Percentiles rank a stretch among this genome's conserved stretches.
These are phyloP conservation scores for Pelecanus crispus DNA, from an alignment of 2,113 vertebrate genomes.

Conservation along the genomic window DNA sequence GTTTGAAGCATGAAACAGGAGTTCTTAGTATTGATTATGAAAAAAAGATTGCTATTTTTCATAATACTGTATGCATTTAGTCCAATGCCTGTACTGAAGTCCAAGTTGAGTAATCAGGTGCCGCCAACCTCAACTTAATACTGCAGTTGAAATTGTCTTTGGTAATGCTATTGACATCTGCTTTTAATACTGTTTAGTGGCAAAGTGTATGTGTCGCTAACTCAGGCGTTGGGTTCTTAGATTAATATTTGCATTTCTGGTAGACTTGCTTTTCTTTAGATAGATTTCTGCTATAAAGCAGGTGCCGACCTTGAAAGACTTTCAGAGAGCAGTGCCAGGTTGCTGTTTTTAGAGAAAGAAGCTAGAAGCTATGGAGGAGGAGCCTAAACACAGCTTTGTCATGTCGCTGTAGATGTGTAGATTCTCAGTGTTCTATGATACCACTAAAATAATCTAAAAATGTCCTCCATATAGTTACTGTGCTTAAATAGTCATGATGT, in stretches of 20 bases:
- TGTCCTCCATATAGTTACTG: background rate
- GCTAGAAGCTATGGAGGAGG: background rate
- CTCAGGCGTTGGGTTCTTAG: background rate
- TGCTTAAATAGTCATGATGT: background rate
- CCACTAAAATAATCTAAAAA: background rate
- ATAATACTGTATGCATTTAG: background rate
- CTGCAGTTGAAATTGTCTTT: background rate
- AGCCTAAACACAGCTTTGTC: background rate
- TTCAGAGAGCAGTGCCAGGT: background rate
- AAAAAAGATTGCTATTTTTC: background rate
- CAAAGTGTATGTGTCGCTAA: background rate
- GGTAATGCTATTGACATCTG: background rate
- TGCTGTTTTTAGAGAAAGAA: background rate
- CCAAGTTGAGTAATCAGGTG: background rate
- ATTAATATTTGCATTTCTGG: slow-evolving; percentile 15
- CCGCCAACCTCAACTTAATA: background rate
- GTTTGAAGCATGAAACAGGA: background rate
- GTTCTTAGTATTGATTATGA: background rate
- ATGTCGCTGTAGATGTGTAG: background rate
- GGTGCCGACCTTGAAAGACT: background rate
- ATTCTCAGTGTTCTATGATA: background rate
- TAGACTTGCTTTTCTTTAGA: background rate
- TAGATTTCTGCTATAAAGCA: background rate
- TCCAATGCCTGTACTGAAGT: background rate
- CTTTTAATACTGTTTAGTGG: background rate